Percentiles rank a stretch among this genome's conserved stretches.
These are phyloP conservation scores for Ascaphus truei DNA, from an alignment of 2,113 vertebrate species.

Conservation along the genomic window DNA sequence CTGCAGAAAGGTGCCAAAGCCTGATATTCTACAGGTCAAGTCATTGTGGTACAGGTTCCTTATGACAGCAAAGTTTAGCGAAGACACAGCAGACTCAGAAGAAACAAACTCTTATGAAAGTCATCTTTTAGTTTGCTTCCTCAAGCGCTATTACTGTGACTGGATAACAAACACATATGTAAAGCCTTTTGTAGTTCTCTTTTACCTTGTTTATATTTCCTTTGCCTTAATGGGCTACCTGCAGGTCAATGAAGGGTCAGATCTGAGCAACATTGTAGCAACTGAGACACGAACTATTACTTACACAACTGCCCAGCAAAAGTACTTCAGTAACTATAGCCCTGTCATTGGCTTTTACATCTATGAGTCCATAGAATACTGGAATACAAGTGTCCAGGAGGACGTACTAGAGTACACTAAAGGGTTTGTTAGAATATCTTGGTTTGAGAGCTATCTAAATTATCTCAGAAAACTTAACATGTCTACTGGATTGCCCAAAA, in stretches of 20 bases:
- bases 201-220: slow-evolving; percentile 98
- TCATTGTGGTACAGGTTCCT: slow-evolving; percentile 96
- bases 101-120: slow-evolving; percentile 86
- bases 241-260: slow-evolving; percentile 96
- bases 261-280: slow-evolving; percentile 92
- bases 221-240: slow-evolving; percentile 98
- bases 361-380: slow-evolving; percentile 97
- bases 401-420: slow-evolving; percentile 91
- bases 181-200: slow-evolving; percentile 97
- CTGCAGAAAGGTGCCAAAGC: slow-evolving; percentile 92
- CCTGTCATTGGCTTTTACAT: slow-evolving; percentile 98
- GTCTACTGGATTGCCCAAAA: slow-evolving; percentile 83
- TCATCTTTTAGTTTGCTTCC: slow-evolving; percentile 93
- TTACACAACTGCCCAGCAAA: slow-evolving; percentile 90
- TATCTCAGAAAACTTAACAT: slow-evolving; percentile 89
- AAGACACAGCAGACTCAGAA: slow-evolving; percentile 68
- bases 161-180: slow-evolving; percentile 99
- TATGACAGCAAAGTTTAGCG: slow-evolving; percentile 91
- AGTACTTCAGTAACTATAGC: slow-evolving; percentile 95
- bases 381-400: slow-evolving; percentile 94
- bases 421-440: slow-evolving; percentile 96
- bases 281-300: slow-evolving; percentile 90
- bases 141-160: slow-evolving; percentile 95
- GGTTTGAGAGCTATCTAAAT: slow-evolving; percentile 95
- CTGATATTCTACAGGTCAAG: slow-evolving; percentile 86